A percentile compares a stretch with the other conserved stretches of the same genome.
Evolutionary conservation across 37 sponge, comb jelly and placozoan species (phyloP).

Genomic region (Spongia lamella): DNA sequence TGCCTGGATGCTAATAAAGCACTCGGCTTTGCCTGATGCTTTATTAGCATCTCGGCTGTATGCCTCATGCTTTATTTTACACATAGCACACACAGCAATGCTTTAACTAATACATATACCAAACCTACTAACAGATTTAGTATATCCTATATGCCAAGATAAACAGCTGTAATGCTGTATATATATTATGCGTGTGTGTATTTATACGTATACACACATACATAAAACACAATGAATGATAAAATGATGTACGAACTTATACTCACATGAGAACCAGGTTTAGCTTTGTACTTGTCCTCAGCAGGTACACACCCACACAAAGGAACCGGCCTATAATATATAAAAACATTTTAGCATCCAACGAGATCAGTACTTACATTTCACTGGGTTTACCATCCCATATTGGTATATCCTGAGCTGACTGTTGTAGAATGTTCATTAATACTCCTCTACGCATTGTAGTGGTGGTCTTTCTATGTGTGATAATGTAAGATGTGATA

Average conservation of each 20-base stretch:
- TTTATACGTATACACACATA: not conserved
- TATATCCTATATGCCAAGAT: no score
- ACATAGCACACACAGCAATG: no score
- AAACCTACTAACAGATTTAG: no score
- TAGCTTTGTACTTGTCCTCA: constrained; percentile 87
- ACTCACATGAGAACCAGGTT: constrained; percentile 76
- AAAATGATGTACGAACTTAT: not conserved
- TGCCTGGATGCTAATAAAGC: no score
- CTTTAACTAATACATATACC: no score
- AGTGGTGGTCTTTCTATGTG: no score
- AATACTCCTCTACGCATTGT: constrained; percentile 84
- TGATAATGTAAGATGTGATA: no score
- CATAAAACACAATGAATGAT: not conserved
- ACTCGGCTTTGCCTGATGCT: no score
- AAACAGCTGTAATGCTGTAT: no score
- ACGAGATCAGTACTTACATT: constrained; percentile 29
- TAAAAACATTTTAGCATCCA: no score
- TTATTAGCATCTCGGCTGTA: no score
- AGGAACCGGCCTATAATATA: constrained; percentile 65
- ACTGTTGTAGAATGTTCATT: constrained; percentile 94
- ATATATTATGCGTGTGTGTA: not conserved
- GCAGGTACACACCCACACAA: constrained; percentile 86
- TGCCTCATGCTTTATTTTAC: no score
- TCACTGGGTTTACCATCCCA: constrained; percentile 73
- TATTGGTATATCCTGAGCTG: constrained; percentile 75